These are phyloP conservation scores for Callosobruchus maculatus DNA, from an alignment of 2,888 invertebrate genomes.

Conservation along the genomic window DNA sequence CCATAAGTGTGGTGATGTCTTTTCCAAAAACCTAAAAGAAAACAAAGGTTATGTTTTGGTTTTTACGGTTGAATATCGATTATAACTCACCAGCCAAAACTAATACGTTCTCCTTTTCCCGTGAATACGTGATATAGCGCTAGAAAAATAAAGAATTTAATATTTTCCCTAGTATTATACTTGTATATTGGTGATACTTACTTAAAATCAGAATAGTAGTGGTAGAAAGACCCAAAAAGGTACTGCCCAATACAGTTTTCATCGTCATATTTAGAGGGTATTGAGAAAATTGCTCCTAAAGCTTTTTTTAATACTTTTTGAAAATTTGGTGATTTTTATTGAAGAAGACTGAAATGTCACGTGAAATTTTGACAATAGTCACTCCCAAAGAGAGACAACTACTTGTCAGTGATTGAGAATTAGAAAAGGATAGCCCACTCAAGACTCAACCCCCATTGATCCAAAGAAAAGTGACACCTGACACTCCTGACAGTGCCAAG, in stretches of 20 bases:
- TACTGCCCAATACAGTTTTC: constrained; percentile 49
- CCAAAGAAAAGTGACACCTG: background rate
- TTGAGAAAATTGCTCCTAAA: background rate
- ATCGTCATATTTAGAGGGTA: constrained; percentile 32
- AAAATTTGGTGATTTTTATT: background rate
- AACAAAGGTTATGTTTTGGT: background rate
- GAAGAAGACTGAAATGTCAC: background rate
- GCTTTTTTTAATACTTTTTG: background rate
- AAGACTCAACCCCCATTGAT: background rate
- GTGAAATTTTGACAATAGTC: background rate
- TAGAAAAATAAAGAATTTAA: constrained; percentile 36
- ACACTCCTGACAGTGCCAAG: background rate
- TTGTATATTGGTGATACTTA: constrained; percentile 18
- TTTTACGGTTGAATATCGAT: background rate
- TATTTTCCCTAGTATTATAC: background rate
- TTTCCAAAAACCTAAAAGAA: constrained; percentile 68
- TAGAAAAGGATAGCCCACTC: background rate
- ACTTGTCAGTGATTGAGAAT: background rate
- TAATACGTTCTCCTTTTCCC: constrained; percentile 81
- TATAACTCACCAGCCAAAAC: constrained; percentile 70
- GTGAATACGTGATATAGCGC: constrained; percentile 68
- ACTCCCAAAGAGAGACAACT: background rate
- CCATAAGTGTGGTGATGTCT: constrained; percentile 95
- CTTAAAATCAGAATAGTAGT: constrained; percentile 39
- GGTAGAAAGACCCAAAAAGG: constrained; percentile 43